A percentile compares a stretch with the other conserved stretches of the same genome.
phyloP scores from a whole-genome alignment of 2,113 vertebrate genomes.

The Nanger granti region DNA sequence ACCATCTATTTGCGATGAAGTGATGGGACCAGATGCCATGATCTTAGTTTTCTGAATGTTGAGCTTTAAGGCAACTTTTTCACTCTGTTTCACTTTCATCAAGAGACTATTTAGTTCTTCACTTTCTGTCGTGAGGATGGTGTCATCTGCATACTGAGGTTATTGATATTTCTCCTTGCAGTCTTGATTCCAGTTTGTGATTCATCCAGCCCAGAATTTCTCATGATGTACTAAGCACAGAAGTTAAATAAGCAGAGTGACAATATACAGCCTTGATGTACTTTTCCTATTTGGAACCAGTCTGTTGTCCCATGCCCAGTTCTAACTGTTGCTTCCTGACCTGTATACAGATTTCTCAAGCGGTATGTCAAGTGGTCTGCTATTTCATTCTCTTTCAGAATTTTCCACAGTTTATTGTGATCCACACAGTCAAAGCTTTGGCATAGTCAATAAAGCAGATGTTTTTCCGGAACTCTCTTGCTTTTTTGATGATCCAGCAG shows the following conservation, averaged over 20 bases:
- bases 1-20: not conserved
- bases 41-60: not conserved
- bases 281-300: not conserved
- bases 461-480: not conserved
- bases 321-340: not conserved
- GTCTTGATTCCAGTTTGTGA: not conserved
- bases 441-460: not conserved
- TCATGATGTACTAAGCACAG: not conserved
- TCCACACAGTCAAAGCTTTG: not conserved
- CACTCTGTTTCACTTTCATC: not conserved
- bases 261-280: not conserved
- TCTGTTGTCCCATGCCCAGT: not conserved
- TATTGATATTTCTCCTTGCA: not conserved
- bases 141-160: not conserved
- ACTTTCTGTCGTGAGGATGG: not conserved
- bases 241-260: not conserved
- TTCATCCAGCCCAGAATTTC: not conserved
- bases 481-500: not conserved
- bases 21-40: not conserved
- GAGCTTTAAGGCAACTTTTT: not conserved
- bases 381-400: not conserved
- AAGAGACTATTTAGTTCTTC: not conserved
- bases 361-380: not conserved
- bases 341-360: not conserved
- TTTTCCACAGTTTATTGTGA: not conserved